Conservation (phyloP, 2,888 invertebrate species). For the Drosophila histrio region DNA sequence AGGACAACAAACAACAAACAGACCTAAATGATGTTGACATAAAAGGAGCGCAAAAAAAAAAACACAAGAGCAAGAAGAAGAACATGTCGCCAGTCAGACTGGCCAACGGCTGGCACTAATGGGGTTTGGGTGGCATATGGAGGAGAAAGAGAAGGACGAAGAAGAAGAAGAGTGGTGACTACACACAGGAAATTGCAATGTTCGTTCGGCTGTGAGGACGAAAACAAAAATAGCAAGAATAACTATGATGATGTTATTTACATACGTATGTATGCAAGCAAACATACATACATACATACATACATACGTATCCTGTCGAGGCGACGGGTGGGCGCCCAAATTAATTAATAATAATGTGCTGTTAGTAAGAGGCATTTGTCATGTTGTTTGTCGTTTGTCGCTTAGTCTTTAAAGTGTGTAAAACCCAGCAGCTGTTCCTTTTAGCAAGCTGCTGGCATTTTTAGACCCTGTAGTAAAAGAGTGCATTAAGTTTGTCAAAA, state of each 20-base stretch:
- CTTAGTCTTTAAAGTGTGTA: slow-evolving; percentile 39
- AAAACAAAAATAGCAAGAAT: slow-evolving; percentile 59
- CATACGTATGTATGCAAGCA: no score
- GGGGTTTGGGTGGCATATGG: background rate
- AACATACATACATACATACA: slow-evolving; percentile 5
- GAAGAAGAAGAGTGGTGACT: background rate
- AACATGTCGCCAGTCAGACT: slow-evolving; percentile 73
- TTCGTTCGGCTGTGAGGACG: slow-evolving; percentile 35
- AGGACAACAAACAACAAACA: slow-evolving; percentile 40
- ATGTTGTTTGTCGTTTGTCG: slow-evolving; percentile 1
- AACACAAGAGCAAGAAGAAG: slow-evolving; percentile 5
- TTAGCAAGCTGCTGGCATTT: no score
- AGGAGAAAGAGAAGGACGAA: background rate
- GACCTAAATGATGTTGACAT: slow-evolving; percentile 58
- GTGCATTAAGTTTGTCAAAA: no score
- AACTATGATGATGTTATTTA: slow-evolving; percentile 47
- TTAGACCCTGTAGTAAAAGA: no score
- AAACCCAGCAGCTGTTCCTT: slow-evolving; percentile 64
- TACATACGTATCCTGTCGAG: slow-evolving; percentile 12
- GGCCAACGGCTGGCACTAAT: slow-evolving; percentile 69
- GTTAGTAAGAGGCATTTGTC: slow-evolving; percentile 1
- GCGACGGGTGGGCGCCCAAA: slow-evolving; percentile 53
- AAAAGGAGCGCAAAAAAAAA: slow-evolving; percentile 14
- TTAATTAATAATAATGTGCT: slow-evolving; percentile 76
- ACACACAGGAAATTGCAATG: slow-evolving; percentile 72